Evolutionary conservation across 2,113 vertebrate species (phyloP).

Genomic region (Baryphthengus martii): DNA sequence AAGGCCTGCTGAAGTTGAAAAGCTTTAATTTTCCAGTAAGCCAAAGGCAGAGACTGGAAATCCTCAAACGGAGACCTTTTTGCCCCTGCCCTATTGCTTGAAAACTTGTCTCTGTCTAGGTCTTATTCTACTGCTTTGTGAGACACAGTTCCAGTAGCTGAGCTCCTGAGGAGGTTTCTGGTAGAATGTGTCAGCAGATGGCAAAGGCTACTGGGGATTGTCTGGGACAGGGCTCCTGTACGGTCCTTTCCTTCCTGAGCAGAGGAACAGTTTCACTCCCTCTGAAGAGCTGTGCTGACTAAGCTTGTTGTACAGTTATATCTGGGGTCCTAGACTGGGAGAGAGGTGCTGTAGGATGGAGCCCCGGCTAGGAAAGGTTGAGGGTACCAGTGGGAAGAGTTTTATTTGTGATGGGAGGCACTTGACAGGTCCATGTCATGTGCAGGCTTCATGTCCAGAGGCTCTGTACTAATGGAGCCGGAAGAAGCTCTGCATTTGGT

Average conservation of each 20-base stretch:
- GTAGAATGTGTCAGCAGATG: background rate
- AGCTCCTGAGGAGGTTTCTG: background rate
- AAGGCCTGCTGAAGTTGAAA: background rate
- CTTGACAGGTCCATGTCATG: background rate
- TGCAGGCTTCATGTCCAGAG: background rate
- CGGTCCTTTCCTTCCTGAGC: background rate
- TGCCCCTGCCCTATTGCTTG: background rate
- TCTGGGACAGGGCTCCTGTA: background rate
- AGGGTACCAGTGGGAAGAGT: background rate
- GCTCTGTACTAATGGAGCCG: background rate
- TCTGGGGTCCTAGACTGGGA: background rate
- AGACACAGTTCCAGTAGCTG: background rate
- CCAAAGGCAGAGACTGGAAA: background rate
- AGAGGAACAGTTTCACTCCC: background rate
- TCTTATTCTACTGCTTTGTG: background rate
- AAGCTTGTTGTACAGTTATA: background rate
- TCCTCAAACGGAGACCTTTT: background rate
- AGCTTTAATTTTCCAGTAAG: background rate
- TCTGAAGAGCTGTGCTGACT: background rate
- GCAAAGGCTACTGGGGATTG: background rate
- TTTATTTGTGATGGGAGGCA: background rate
- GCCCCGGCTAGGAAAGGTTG: background rate
- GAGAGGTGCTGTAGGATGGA: background rate
- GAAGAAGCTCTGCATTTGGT: background rate
- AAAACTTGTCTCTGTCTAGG: background rate